A percentile compares a stretch with the other conserved stretches of the same genome.
Evolutionary conservation across 2,113 vertebrate species (phyloP).

Genomic region (Cynopterus brachyotis): DNA sequence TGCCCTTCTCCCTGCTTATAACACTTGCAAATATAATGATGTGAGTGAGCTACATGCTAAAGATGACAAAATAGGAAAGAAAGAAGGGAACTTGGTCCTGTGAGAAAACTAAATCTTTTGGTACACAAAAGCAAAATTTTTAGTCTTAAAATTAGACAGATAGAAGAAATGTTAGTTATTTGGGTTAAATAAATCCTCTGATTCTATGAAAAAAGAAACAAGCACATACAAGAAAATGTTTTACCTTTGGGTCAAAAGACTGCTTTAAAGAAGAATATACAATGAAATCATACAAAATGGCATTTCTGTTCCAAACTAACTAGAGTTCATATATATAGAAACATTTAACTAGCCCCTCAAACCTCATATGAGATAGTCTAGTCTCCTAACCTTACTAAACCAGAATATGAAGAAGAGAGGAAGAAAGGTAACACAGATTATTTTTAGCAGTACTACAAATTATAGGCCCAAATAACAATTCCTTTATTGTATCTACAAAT

Average conservation of each 20-base stretch:
- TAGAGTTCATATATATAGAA: not conserved
- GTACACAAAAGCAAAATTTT: not conserved
- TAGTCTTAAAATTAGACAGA: not conserved
- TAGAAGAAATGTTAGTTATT: not conserved
- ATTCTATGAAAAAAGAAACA: not conserved
- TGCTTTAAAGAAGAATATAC: not conserved
- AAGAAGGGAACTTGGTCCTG: not conserved
- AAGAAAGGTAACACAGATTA: not conserved
- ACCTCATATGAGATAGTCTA: not conserved
- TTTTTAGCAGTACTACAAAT: not conserved
- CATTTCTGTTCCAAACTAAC: conserved; percentile 31
- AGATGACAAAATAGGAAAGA: not conserved
- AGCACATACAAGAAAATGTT: not conserved
- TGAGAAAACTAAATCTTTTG: not conserved
- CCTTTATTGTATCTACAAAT: not conserved
- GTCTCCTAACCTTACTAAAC: not conserved
- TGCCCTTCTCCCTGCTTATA: not conserved
- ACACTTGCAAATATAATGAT: not conserved
- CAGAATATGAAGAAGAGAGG: not conserved
- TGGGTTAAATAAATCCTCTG: not conserved
- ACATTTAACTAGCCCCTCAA: not conserved
- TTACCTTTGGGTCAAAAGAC: not conserved
- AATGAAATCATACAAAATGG: not conserved
- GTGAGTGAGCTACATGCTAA: not conserved
- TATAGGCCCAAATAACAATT: not conserved